Conservation (phyloP, 2,797 vertebrate genomes). For the Oreortyx pictus region DNA sequence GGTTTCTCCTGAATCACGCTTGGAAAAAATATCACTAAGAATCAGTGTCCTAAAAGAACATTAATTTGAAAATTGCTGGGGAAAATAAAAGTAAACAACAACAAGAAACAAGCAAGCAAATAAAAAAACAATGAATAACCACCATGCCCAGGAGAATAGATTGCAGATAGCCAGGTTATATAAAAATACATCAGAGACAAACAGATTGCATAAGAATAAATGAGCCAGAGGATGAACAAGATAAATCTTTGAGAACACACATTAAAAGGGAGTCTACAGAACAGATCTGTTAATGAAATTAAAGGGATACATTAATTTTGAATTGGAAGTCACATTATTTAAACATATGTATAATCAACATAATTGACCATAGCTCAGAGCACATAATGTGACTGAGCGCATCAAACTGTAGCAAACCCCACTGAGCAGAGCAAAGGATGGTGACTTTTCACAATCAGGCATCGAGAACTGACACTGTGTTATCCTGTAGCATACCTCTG, state of each 20-base stretch:
- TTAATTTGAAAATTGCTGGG: neutral
- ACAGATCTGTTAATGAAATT: neutral
- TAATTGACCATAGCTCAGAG: neutral
- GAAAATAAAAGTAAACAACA: neutral
- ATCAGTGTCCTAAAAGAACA: neutral
- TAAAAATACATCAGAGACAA: neutral
- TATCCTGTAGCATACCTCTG: neutral
- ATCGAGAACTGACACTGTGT: neutral
- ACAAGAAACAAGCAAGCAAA: neutral
- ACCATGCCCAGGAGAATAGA: accelerated
- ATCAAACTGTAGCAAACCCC: neutral
- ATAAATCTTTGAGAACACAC: neutral
- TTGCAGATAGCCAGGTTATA: neutral
- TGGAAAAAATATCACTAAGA: neutral
- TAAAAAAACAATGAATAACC: neutral
- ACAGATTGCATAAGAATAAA: neutral
- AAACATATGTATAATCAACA: neutral
- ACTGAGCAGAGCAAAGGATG: neutral
- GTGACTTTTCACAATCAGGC: neutral
- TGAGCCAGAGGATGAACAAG: neutral
- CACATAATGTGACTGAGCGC: neutral
- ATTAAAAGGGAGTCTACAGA: neutral
- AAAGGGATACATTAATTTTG: neutral
- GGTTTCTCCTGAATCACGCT: neutral
- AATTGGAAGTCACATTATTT: neutral